Conservation (phyloP, 2,797 vertebrate species). For the Pitangus sulphuratus region DNA sequence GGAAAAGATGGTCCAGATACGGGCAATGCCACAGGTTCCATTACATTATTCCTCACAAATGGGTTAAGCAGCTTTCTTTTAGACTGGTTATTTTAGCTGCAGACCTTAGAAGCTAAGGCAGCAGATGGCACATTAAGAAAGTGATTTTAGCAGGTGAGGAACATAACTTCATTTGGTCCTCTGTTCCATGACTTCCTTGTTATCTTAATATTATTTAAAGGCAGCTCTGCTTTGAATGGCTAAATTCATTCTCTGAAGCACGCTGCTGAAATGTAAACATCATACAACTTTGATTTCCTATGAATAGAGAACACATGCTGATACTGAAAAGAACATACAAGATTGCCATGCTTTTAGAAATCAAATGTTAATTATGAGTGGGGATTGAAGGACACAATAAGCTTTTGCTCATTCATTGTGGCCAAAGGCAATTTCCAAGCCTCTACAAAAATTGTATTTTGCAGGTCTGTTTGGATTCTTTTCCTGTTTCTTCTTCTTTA, state of each 20-base stretch:
- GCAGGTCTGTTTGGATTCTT: neutral
- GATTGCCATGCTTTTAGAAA: constrained; percentile 54
- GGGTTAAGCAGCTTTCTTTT: neutral
- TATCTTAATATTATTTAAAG: constrained; percentile 27
- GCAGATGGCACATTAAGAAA: neutral
- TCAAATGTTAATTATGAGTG: constrained; percentile 52
- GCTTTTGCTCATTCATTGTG: neutral
- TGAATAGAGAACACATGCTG: constrained; percentile 64
- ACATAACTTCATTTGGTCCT: neutral
- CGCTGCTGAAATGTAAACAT: constrained; percentile 46
- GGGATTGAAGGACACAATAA: constrained; percentile 17
- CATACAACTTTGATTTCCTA: constrained; percentile 55
- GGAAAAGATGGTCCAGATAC: neutral
- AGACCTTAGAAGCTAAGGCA: neutral
- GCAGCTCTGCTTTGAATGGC: constrained; percentile 15
- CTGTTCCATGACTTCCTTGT: neutral
- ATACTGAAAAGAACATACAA: constrained; percentile 58
- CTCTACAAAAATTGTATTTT: neutral
- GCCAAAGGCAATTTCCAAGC: neutral
- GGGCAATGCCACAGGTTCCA: accelerated
- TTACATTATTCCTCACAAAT: neutral
- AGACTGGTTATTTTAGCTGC: neutral
- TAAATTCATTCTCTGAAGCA: constrained; percentile 33
- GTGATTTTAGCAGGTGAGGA: constrained; percentile 9
- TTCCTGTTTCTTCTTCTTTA: too few relatives aligned